These are phyloP conservation scores for Tiliacea aurago DNA, from an alignment of 2,888 invertebrate species.

Conservation along the genomic window DNA sequence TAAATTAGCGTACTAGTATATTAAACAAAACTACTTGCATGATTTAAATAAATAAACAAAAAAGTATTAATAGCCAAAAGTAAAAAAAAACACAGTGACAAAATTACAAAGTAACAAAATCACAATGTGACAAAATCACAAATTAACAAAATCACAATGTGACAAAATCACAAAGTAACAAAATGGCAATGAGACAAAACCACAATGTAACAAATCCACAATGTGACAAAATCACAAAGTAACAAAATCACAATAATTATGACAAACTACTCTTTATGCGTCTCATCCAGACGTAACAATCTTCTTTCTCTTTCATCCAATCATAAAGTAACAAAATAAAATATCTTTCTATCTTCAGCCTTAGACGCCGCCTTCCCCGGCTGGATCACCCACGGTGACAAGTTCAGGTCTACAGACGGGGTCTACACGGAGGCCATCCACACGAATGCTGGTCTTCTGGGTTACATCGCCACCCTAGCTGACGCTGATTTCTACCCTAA, in stretches of 20 bases:
- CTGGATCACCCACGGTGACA: conserved; percentile 66
- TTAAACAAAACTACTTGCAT: too few relatives aligned
- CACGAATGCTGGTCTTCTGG: conserved; percentile 72
- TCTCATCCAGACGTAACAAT: neutral
- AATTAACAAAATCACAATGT: too few relatives aligned
- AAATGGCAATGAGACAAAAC: neutral
- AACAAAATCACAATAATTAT: neutral
- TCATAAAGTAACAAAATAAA: neutral
- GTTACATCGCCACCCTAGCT: conserved; percentile 66
- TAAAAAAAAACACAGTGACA: too few relatives aligned
- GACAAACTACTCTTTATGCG: too few relatives aligned
- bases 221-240: neutral
- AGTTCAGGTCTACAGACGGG: conserved; percentile 66
- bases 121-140: neutral
- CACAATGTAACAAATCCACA: neutral
- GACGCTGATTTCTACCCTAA: conserved; percentile 78
- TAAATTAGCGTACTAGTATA: too few relatives aligned
- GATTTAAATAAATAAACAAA: too few relatives aligned
- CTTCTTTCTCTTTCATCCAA: neutral
- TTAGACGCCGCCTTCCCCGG: conserved; percentile 71
- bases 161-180: too few relatives aligned
- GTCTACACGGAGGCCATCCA: conserved; percentile 75
- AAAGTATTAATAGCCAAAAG: too few relatives aligned
- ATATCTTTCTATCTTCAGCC: conserved; percentile 48
- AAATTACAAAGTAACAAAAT: neutral